Evolutionary conservation across 2,888 invertebrate genomes (phyloP).

Genomic region (Diaphora mendica): DNA sequence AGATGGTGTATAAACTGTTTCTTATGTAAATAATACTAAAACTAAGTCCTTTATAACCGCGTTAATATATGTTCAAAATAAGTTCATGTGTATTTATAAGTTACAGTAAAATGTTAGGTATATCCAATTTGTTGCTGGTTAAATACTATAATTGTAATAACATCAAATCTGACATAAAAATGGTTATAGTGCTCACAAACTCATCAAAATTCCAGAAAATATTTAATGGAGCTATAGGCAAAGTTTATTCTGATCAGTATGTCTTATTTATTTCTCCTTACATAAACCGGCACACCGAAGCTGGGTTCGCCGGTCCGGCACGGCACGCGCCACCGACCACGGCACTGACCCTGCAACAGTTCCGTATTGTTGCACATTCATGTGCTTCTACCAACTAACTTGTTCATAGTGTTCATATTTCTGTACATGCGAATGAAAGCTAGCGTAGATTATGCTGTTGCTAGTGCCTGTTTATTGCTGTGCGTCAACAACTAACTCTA

Average conservation of each 20-base stretch:
- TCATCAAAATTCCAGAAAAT: not conserved
- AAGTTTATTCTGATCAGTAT: not conserved
- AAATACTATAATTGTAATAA: not conserved
- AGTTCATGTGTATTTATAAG: not conserved
- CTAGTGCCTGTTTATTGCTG: slow-evolving; percentile 3
- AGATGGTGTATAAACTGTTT: not conserved
- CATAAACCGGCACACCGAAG: slow-evolving; percentile 21
- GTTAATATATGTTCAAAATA: not conserved
- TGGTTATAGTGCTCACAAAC: not conserved
- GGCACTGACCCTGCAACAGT: slow-evolving; percentile 77
- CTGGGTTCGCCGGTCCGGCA: slow-evolving; percentile 37
- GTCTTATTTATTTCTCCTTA: slow-evolving; percentile 20
- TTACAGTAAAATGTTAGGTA: not conserved
- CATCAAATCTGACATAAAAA: not conserved
- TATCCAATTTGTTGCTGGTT: not conserved
- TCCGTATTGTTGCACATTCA: slow-evolving; percentile 71
- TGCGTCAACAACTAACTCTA: not conserved
- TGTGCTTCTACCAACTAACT: slow-evolving; percentile 52
- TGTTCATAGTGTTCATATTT: slow-evolving; percentile 20
- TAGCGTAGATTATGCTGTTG: not conserved
- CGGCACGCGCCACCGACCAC: slow-evolving; percentile 70
- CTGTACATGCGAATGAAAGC: slow-evolving; percentile 6
- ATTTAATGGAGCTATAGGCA: not conserved
- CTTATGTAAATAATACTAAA: not conserved
- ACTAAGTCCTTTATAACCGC: not conserved